phyloP scores from a whole-genome alignment of 2,797 vertebrate genomes.

The Dicrostonyx torquatus region DNA sequence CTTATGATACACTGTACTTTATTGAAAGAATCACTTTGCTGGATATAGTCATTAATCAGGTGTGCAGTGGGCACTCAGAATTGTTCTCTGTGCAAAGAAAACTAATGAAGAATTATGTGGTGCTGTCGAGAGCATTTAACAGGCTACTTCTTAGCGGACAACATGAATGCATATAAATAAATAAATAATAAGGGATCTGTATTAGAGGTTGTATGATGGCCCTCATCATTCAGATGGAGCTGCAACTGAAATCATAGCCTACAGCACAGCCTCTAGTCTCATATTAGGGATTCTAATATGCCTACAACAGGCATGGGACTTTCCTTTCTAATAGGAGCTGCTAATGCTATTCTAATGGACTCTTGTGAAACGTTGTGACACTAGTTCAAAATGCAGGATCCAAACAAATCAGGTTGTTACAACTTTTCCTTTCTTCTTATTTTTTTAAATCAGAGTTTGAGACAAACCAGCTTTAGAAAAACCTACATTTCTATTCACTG shows the following conservation, averaged over 20 bases:
- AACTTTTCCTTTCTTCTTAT: neutral
- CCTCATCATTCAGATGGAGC: neutral
- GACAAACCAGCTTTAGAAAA: neutral
- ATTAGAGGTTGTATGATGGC: neutral
- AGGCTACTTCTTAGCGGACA: neutral
- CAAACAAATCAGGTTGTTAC: neutral
- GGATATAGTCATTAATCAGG: constrained; percentile 36
- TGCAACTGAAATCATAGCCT: neutral
- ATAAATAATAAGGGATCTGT: neutral
- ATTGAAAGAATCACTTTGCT: constrained; percentile 45
- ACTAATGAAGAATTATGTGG: constrained; percentile 25
- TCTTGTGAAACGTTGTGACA: neutral
- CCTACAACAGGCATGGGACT: neutral
- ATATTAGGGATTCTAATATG: neutral
- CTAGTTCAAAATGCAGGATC: neutral
- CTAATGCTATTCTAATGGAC: neutral
- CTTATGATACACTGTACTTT: constrained; percentile 31
- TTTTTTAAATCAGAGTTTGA: neutral
- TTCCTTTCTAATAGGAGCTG: neutral
- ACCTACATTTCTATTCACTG: neutral
- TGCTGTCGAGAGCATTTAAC: neutral
- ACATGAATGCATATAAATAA: neutral
- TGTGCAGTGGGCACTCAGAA: neutral
- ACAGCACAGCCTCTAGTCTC: neutral
- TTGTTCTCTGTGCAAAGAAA: constrained; percentile 19